Percentiles rank a stretch among this genome's conserved stretches.
phyloP scores from a whole-genome alignment of 2,797 vertebrate species.

The Rhinella marina region DNA sequence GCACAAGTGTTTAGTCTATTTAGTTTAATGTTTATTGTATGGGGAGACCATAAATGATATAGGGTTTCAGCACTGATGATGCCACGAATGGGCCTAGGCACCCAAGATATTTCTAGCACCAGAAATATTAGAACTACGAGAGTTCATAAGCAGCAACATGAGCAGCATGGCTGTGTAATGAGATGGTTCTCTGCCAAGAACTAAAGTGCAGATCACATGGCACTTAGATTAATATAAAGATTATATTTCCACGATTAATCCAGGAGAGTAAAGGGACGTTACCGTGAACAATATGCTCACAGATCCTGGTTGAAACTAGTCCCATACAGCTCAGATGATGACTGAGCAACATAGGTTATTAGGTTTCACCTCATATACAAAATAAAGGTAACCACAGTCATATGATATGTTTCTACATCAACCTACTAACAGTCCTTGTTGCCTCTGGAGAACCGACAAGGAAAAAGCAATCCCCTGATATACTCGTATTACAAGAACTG shows the following conservation, averaged over 20 bases:
- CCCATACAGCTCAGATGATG: not conserved
- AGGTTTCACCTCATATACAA: not conserved
- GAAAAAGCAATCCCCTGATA: not conserved
- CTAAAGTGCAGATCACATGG: not conserved
- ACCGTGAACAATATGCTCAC: not conserved
- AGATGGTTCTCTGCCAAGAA: not conserved
- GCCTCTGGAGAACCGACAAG: no score
- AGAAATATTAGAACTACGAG: slow-evolving; percentile 33
- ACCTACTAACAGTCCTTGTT: not conserved
- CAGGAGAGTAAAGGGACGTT: not conserved
- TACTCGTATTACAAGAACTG: not conserved
- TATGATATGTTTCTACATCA: not conserved
- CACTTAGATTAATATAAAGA: not conserved
- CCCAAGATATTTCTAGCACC: not conserved
- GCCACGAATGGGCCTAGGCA: not conserved
- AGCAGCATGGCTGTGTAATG: not conserved
- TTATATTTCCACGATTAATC: slow-evolving; percentile 1
- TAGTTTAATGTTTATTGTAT: not conserved
- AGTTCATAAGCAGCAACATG: slow-evolving; percentile 6
- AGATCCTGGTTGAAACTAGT: not conserved
- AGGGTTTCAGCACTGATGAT: slow-evolving; percentile 37
- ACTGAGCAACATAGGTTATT: not conserved
- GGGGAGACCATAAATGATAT: not conserved
- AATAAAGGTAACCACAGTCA: not conserved
- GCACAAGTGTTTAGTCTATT: not conserved